Evolutionary conservation across 1,140 invertebrate species (phyloP).

Genomic region (Caenorhabditis remanei): DNA sequence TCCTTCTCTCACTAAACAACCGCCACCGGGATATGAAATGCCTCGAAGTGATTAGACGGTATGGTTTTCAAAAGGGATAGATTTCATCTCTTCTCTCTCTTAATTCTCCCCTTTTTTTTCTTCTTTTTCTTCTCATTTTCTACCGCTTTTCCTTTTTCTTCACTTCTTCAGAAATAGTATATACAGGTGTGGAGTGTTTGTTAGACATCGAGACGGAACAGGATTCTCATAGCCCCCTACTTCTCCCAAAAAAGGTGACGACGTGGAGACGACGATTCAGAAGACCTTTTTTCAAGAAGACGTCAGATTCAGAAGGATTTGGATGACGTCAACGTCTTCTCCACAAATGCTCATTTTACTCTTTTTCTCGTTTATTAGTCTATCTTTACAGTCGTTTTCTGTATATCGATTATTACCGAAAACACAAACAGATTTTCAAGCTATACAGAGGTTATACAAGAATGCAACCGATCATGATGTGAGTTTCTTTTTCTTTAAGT

Average conservation of each 20-base stretch:
- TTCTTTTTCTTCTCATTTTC: neutral
- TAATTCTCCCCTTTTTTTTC: neutral
- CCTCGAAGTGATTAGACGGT: conserved; percentile 19
- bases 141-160: neutral
- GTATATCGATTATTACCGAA: conserved; percentile 53
- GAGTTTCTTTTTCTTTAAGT: neutral
- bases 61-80: conserved; percentile 12
- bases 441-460: conserved; percentile 48
- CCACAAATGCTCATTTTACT: neutral
- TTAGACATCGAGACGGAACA: conserved; percentile 16
- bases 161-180: conserved; percentile 10
- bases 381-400: conserved; percentile 43
- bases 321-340: neutral
- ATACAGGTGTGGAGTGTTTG: conserved; percentile 18
- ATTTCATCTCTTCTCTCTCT: conserved; percentile 19
- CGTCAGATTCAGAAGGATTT: neutral
- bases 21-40: too few species aligned
- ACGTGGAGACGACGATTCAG: neutral
- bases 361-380: neutral
- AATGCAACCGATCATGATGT: conserved; percentile 54
- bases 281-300: neutral
- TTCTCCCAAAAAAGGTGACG: neutral
- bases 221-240: neutral
- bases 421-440: conserved; percentile 40
- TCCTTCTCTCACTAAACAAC: too few species aligned